Evolutionary conservation across 2,888 invertebrate genomes (phyloP).

Genomic region (Rhingia rostrata): DNA sequence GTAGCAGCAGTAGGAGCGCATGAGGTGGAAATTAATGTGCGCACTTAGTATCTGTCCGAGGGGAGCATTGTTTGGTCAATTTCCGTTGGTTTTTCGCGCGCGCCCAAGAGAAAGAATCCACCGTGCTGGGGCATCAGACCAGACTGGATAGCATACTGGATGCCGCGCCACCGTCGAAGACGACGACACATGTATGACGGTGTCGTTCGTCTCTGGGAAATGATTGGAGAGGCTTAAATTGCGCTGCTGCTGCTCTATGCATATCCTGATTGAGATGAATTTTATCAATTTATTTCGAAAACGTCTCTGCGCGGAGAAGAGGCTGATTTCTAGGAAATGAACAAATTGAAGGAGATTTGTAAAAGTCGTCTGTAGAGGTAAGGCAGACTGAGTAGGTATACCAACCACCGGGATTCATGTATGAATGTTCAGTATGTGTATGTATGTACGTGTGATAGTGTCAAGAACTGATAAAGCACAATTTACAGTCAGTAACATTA

Average conservation of each 20-base stretch:
- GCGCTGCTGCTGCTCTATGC: constrained; percentile 33
- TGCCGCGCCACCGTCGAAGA: constrained; percentile 21
- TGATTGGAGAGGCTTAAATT: constrained; percentile 54
- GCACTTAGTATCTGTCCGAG: constrained; percentile 73
- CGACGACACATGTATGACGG: constrained; percentile 46
- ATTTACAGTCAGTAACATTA: too few relatives aligned
- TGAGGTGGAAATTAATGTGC: constrained; percentile 71
- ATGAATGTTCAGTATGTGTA: background rate
- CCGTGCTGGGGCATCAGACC: background rate
- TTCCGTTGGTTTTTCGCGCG: constrained; percentile 63
- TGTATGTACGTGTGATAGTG: background rate
- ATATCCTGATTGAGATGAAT: constrained; percentile 73
- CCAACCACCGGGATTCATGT: background rate
- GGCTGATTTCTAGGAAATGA: constrained; percentile 61
- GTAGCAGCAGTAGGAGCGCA: constrained; percentile 50
- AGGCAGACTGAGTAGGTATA: background rate
- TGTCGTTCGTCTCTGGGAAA: constrained; percentile 48
- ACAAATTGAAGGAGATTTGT: constrained; percentile 56
- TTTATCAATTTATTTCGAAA: constrained; percentile 62
- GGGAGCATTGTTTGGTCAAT: constrained; percentile 72
- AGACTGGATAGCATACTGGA: background rate
- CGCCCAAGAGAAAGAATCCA: constrained; percentile 21
- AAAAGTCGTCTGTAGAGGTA: constrained; percentile 31
- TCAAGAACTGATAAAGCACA: background rate
- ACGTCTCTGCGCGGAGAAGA: constrained; percentile 17